phyloP scores from a whole-genome alignment of 2,797 vertebrate genomes.

The Dendrocincla fuliginosa region DNA sequence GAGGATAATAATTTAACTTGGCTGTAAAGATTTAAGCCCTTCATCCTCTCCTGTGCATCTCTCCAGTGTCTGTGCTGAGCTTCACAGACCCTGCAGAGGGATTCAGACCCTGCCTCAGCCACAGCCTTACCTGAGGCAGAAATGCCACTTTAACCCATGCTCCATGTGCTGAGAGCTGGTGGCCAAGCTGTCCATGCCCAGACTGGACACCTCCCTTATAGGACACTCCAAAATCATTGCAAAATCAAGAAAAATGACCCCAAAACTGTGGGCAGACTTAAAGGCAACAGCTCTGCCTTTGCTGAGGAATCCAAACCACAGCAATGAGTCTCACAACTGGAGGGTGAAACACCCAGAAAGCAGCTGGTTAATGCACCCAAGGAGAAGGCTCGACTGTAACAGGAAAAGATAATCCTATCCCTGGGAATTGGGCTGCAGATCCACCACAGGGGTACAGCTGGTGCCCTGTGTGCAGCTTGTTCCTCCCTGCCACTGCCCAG shows the following conservation, averaged over 20 bases:
- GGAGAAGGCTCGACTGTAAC: background rate
- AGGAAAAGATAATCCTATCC: background rate
- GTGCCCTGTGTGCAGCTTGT: background rate
- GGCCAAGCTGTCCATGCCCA: background rate
- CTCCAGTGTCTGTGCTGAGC: background rate
- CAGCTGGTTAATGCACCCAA: background rate
- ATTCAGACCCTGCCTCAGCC: background rate
- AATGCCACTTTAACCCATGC: background rate
- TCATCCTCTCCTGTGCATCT: background rate
- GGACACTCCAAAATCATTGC: background rate
- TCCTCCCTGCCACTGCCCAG: background rate
- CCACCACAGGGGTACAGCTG: background rate
- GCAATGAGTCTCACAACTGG: background rate
- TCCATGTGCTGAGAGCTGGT: background rate
- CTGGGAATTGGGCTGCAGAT: background rate
- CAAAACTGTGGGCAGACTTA: background rate
- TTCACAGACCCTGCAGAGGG: too few species aligned
- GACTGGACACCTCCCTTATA: background rate
- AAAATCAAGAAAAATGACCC: background rate
- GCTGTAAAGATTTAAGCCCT: background rate
- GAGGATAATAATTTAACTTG: background rate
- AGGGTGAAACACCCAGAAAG: background rate
- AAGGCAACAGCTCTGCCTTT: background rate
- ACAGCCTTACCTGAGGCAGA: background rate
- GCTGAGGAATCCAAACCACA: background rate